Base-by-base conservation (phyloP, 2,888 invertebrate species). In the Eurois occulta region DNA sequence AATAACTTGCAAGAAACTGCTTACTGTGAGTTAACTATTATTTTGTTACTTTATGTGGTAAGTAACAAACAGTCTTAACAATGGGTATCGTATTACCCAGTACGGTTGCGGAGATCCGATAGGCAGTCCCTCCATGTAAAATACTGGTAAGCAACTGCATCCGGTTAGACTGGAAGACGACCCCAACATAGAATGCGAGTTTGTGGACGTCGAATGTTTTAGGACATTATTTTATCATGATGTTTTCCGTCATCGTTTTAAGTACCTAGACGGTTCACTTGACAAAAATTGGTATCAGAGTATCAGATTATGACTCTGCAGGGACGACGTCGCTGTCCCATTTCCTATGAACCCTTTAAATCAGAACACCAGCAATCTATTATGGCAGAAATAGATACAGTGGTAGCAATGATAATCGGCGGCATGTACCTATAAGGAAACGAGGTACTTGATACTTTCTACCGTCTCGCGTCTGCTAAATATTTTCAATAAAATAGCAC, bases 1-100 rank as follows among this genome's bases (percentile, higher is more conserved):
- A 60, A 66, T 48, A 75, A 81, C 5, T 58, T 72, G 13, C 7
- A 55, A 32, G 28, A 64, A 72, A 28, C 18, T 55, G 21, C 28
- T 80, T 55, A 66, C 38, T n/a, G 35, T 48, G 21, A 41, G 55
- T 18, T 46, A n/a, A 58, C 11, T 58, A 16, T 46, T 65, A 11
- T 46, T 18, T 38, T 32, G 32, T 60, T 1, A 21, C 10, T 60
- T 21, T 32, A 35, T 10, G 21, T 62, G 35, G 32, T 62, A 18
- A 11, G 35, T 35, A 4, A 60, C 32, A 46, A 46, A 2, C 43
- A 48, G 46, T 6, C 48, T 48, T 8, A 48, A 1, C 48, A 48
- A 48, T 48, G 7, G 21, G 48, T 21, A 21, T 7, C 48, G 7
- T 48, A 21, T 48, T 48, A 48, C 48, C 48, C 24, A 48, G 18